phyloP scores from a whole-genome alignment of 2,797 vertebrate species.

The Enoplosus armatus region DNA sequence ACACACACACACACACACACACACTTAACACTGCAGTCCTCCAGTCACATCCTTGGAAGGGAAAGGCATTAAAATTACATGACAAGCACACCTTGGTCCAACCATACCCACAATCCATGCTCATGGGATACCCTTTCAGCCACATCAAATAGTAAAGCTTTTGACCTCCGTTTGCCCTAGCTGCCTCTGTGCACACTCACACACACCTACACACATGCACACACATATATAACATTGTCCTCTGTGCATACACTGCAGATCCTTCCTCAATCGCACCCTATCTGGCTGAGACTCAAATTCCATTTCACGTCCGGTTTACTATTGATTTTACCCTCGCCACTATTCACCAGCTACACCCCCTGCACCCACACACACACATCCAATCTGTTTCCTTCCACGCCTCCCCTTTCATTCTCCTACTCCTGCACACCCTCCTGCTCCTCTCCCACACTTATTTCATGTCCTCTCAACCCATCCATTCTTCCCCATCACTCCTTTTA shows the following conservation, averaged over 20 bases:
- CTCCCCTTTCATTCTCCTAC: slow-evolving; percentile 58
- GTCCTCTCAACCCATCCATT: slow-evolving; percentile 58
- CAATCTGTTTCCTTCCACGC: slow-evolving; percentile 65
- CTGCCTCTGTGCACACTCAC: slow-evolving; percentile 34
- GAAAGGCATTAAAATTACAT: slow-evolving; percentile 79
- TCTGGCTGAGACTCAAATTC: slow-evolving; percentile 83
- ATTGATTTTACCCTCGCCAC: slow-evolving; percentile 83
- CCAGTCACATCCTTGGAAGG: slow-evolving; percentile 48
- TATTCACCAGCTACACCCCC: slow-evolving; percentile 70
- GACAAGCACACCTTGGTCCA: slow-evolving; percentile 66
- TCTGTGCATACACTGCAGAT: slow-evolving; percentile 72
- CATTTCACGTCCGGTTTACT: slow-evolving; percentile 84
- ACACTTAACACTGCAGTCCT: slow-evolving; percentile 49
- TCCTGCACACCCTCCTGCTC: slow-evolving; percentile 38
- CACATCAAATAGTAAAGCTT: slow-evolving; percentile 78
- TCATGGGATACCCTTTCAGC: slow-evolving; percentile 74
- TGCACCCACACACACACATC: slow-evolving; percentile 44
- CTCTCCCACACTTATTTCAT: slow-evolving; percentile 50
- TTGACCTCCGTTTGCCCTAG: slow-evolving; percentile 78
- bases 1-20: slow-evolving; percentile 22
- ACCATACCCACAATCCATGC: slow-evolving; percentile 54
- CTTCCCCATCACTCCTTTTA: slow-evolving; percentile 57
- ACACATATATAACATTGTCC: slow-evolving; percentile 48
- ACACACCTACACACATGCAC: background rate
- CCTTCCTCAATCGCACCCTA: slow-evolving; percentile 74